A percentile compares a stretch with the other conserved stretches of the same genome.
Conservation (phyloP, 2,888 invertebrate genomes). For the Tetheella fluctuosa region DNA sequence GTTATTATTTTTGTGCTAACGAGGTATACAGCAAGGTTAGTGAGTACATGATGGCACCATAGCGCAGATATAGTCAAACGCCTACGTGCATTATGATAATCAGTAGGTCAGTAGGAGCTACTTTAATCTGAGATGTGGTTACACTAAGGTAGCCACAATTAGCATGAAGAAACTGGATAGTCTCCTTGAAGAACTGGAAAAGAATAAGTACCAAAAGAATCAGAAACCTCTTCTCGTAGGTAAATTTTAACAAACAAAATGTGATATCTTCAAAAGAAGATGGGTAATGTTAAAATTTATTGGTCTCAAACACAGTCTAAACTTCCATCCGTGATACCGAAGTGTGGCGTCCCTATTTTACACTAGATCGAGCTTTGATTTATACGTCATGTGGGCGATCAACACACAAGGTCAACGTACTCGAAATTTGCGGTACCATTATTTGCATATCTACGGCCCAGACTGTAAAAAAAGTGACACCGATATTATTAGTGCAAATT, state of each 20-base stretch:
- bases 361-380: conserved; percentile 69
- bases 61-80: conserved; percentile 36
- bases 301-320: too few relatives aligned
- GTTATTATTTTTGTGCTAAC: conserved; percentile 7
- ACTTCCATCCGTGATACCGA: not conserved
- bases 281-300: too few relatives aligned
- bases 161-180: not conserved
- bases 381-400: conserved; percentile 69
- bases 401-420: conserved; percentile 77
- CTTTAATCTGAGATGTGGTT: conserved; percentile 50
- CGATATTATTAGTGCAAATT: conserved; percentile 71
- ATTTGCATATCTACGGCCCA: conserved; percentile 77
- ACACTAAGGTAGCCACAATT: conserved; percentile 28
- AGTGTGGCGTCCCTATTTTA: conserved; percentile 1
- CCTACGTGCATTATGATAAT: conserved; percentile 76
- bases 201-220: not conserved
- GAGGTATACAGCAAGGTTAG: conserved; percentile 9
- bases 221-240: not conserved
- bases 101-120: conserved; percentile 81
- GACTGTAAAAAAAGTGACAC: conserved; percentile 78
- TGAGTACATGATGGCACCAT: conserved; percentile 6
- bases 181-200: not conserved
- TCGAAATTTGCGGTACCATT: conserved; percentile 78
- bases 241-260: not conserved
- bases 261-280: too few relatives aligned